Conservation (phyloP, 2,888 invertebrate genomes). For the Trypoxylon attenuatum region DNA sequence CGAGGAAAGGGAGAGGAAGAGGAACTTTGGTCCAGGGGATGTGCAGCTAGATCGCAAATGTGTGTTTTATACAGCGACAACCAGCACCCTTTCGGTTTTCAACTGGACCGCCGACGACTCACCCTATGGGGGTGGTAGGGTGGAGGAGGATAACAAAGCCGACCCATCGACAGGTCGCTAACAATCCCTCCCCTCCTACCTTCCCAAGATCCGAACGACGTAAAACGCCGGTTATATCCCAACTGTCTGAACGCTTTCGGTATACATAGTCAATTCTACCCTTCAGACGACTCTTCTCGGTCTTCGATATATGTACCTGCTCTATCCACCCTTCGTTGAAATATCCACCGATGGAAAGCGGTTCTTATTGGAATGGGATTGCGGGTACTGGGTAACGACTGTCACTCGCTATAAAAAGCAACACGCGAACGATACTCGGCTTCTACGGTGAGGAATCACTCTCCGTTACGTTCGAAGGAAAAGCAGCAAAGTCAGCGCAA, state of each 20-base stretch:
- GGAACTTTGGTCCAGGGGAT: slow-evolving; percentile 56
- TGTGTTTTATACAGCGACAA: slow-evolving; percentile 63
- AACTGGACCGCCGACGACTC: slow-evolving; percentile 33
- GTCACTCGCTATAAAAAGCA: slow-evolving; percentile 38
- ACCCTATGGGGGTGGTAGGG: no score
- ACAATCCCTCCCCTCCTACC: slow-evolving; percentile 63
- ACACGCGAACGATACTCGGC: slow-evolving; percentile 44
- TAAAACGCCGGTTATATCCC: slow-evolving; percentile 23
- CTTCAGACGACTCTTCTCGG: slow-evolving; percentile 1
- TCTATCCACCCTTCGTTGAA: no score
- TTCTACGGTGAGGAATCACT: no score
- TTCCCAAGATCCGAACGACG: slow-evolving; percentile 26
- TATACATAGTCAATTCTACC: slow-evolving; percentile 5
- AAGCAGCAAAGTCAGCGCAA: no score
- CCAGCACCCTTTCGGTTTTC: slow-evolving; percentile 63
- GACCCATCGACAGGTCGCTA: slow-evolving; percentile 68
- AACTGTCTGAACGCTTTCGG: not conserved
- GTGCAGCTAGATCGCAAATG: slow-evolving; percentile 59
- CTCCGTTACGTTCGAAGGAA: no score
- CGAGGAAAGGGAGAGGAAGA: slow-evolving; percentile 33
- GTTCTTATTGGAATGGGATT: not conserved
- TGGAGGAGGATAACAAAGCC: slow-evolving; percentile 64
- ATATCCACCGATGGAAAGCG: not conserved
- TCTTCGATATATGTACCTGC: not conserved
- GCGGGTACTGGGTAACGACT: not conserved